Evolutionary conservation across 2,113 vertebrate genomes (phyloP).

Genomic region (Smithornis capensis): DNA sequence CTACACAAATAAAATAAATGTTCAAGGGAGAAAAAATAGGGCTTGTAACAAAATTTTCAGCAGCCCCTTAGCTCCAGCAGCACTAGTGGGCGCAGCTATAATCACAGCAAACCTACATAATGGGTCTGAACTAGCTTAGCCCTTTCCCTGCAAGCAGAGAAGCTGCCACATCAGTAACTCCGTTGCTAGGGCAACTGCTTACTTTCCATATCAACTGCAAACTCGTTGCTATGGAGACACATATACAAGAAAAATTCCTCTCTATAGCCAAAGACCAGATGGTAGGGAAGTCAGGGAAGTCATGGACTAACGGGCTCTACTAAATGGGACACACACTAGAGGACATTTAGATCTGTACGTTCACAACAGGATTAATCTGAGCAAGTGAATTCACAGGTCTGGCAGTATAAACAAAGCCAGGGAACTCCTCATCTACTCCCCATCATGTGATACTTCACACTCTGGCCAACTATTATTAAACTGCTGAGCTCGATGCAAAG

Average conservation of each 20-base stretch:
- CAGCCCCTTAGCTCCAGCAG: neutral
- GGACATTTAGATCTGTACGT: neutral
- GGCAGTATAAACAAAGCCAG: constrained; percentile 39
- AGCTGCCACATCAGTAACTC: constrained; percentile 91
- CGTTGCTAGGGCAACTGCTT: constrained; percentile 93
- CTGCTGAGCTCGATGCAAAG: constrained; percentile 52
- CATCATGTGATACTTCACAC: constrained; percentile 29
- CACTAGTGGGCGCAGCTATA: constrained; percentile 31
- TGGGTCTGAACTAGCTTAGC: constrained; percentile 67
- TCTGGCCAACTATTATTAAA: constrained; percentile 50
- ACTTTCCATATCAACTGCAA: constrained; percentile 96
- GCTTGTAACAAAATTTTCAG: neutral
- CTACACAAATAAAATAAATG: neutral
- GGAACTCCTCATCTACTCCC: constrained; percentile 15
- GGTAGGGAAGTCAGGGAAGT: constrained; percentile 81
- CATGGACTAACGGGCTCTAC: constrained; percentile 68
- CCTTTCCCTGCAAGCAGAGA: constrained; percentile 66
- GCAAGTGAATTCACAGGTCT: constrained; percentile 39
- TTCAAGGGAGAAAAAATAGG: neutral
- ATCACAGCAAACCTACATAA: constrained; percentile 51
- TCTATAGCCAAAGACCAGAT: constrained; percentile 89
- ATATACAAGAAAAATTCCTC: constrained; percentile 93
- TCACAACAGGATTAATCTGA: constrained; percentile 36
- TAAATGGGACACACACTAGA: constrained; percentile 54
- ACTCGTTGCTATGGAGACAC: constrained; percentile 89